Evolutionary conservation across 1,140 invertebrate species (phyloP).

Genomic region (Stenopsyche tienmushanensis): DNA sequence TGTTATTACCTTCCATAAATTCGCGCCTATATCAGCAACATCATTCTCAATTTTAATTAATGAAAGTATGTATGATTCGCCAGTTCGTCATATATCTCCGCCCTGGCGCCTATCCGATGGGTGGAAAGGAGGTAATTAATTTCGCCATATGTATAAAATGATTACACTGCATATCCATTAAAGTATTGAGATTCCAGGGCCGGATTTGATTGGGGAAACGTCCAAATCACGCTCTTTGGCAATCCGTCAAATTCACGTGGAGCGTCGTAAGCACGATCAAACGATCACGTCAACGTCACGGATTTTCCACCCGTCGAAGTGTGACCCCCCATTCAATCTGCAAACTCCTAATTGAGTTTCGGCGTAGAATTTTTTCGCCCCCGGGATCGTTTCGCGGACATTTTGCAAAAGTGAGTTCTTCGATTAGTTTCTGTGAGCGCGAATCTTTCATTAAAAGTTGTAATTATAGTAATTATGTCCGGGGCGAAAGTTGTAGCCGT

Average conservation of each 20-base stretch:
- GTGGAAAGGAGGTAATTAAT: no score
- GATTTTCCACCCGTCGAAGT: not conserved
- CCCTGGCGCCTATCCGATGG: no score
- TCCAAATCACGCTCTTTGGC: conserved; percentile 10
- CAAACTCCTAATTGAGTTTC: conserved; percentile 17
- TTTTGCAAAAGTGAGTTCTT: not conserved
- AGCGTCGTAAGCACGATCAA: not conserved
- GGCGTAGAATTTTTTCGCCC: conserved; percentile 1
- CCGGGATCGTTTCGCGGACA: not conserved
- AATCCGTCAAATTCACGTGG: conserved; percentile 11
- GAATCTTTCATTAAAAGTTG: conserved; percentile 26
- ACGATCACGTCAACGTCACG: conserved; percentile 3
- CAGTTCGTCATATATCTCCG: not conserved
- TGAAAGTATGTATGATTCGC: not conserved
- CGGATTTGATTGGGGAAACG: not conserved
- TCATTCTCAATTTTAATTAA: not conserved
- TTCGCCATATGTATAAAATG: no score
- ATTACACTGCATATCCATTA: not conserved
- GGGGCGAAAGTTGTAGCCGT: not conserved
- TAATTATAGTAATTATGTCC: conserved; percentile 12
- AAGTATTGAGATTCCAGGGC: not conserved
- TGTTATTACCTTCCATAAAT: not conserved
- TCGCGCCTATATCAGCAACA: not conserved
- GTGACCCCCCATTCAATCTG: not conserved
- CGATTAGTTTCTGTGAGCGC: conserved; percentile 4